Conservation (phyloP, 2,113 vertebrate genomes). For the Toxotes chatareus region DNA sequence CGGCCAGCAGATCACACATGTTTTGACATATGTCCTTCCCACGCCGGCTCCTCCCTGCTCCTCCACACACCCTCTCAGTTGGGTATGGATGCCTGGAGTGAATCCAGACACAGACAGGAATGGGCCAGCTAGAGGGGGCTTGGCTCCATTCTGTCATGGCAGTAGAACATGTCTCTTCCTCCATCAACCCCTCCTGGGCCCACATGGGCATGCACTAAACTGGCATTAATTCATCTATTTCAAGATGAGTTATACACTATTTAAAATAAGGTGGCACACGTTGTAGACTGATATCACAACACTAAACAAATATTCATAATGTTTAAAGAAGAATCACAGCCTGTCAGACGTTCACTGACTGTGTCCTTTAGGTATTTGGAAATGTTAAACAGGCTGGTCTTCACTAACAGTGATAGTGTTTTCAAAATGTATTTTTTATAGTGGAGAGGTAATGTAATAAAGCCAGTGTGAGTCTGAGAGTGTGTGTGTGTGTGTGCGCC, state of each 20-base stretch:
- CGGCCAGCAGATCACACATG: slow-evolving; percentile 64
- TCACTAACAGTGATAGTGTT: neutral
- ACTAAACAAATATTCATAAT: neutral
- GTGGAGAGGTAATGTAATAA: neutral
- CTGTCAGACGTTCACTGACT: neutral
- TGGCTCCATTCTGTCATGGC: slow-evolving; percentile 49
- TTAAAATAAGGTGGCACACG: slow-evolving; percentile 4
- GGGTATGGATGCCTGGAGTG: slow-evolving; percentile 54
- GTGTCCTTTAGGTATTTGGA: neutral
- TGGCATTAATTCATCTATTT: slow-evolving; percentile 42
- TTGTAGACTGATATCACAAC: neutral
- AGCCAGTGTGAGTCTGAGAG: neutral
- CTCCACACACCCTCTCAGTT: slow-evolving; percentile 46
- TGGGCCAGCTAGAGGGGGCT: slow-evolving; percentile 28
- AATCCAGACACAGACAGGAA: slow-evolving; percentile 51
- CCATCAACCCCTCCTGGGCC: slow-evolving; percentile 28
- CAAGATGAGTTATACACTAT: slow-evolving; percentile 17
- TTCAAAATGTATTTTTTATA: neutral
- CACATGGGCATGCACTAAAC: slow-evolving; percentile 25
- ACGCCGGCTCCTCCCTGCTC: slow-evolving; percentile 44
- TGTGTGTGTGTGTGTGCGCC: neutral
- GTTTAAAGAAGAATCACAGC: neutral
- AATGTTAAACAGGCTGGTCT: slow-evolving; percentile 3
- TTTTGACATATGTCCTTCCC: slow-evolving; percentile 74
- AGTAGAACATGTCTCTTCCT: slow-evolving; percentile 41